Evolutionary conservation across 2,888 invertebrate species (phyloP).

Genomic region (Zhengitettix transpicula): DNA sequence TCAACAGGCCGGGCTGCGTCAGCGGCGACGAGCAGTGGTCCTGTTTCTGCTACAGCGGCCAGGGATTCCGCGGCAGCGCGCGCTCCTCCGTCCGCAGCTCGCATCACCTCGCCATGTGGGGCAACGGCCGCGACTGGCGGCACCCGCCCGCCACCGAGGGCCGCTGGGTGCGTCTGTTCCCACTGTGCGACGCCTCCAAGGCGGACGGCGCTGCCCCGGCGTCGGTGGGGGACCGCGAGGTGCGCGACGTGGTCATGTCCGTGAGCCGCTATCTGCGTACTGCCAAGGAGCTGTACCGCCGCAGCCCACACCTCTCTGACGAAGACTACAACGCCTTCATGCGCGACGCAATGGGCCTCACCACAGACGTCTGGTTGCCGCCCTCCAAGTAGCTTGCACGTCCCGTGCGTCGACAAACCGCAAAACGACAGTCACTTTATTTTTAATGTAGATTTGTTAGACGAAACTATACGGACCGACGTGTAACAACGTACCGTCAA

Average conservation of each 20-base stretch:
- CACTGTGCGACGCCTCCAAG: constrained; percentile 27
- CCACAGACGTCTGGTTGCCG: constrained; percentile 36
- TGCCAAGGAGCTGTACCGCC: constrained; percentile 30
- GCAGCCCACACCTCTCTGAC: constrained; percentile 31
- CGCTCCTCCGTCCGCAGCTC: background rate
- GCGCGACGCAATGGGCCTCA: constrained; percentile 27
- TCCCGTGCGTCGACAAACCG: too few species aligned
- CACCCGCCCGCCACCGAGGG: constrained; percentile 46
- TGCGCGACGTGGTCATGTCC: constrained; percentile 4
- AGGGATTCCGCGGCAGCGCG: background rate
- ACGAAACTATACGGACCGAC: too few species aligned
- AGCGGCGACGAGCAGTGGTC: background rate
- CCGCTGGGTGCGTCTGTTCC: constrained; percentile 63
- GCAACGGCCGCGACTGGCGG: constrained; percentile 55
- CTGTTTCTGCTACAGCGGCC: background rate
- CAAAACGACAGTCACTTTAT: too few species aligned
- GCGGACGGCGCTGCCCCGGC: constrained; percentile 10
- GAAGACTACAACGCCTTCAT: constrained; percentile 31
- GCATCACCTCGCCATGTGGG: constrained; percentile 33
- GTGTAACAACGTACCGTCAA: too few species aligned
- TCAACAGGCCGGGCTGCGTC: background rate
- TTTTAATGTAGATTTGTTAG: too few species aligned
- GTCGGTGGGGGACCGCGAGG: constrained; percentile 11
- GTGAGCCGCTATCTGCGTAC: constrained; percentile 24
- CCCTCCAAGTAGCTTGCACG: too few species aligned